Evolutionary conservation across 2,888 invertebrate species (phyloP), one percentile per base, ranked within the genome.

Genomic region (Drosophila setosimentum): DNA sequence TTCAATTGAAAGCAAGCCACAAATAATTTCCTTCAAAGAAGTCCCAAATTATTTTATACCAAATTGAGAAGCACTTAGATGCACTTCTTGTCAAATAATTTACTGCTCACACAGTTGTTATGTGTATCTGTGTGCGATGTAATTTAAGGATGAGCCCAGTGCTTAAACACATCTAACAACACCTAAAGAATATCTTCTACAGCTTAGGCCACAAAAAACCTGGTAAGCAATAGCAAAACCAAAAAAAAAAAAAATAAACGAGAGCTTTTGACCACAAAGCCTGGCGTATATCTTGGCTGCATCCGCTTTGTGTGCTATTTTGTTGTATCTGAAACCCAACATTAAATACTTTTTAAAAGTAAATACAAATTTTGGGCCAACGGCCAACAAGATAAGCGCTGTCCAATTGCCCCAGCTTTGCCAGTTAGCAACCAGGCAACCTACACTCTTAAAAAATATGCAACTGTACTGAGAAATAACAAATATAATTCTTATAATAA

Each of bases 301-400:
- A 65, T 50, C 64, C 67, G 66, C 37, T 68, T 30, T 61, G 57
- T 59, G 59, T 58, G 51, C 35, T 48, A 45, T 48, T 37, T 33
- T 63, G 63, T 55, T 68, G 50, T 72, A 70, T 70, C 73, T 68
- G 55, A 65, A 24, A 30, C 16, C 64, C 78, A 73, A 70, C 68
- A 76, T 72, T 78, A 77, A 85, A 89, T 82, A 75, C 75, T 64
- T 82, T 81, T 73, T 63, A 74, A 86, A 83, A 80, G 87, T 80
- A 88, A 83, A 83, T 86, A 83, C 73, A 80, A 73, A 78, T 75
- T 78, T 66, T 29, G 29, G 61, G 86, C 49, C 67, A 70, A 70
- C 48, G 72, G 62, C 61, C 88, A 79, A 68, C 71, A 54, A 87
- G 83, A 83, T 83, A 83, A 83, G 86, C 83, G 71, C 67, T 40